These are phyloP conservation scores for Amniataba percoides DNA, from an alignment of 2,797 vertebrate genomes.

Conservation along the genomic window DNA sequence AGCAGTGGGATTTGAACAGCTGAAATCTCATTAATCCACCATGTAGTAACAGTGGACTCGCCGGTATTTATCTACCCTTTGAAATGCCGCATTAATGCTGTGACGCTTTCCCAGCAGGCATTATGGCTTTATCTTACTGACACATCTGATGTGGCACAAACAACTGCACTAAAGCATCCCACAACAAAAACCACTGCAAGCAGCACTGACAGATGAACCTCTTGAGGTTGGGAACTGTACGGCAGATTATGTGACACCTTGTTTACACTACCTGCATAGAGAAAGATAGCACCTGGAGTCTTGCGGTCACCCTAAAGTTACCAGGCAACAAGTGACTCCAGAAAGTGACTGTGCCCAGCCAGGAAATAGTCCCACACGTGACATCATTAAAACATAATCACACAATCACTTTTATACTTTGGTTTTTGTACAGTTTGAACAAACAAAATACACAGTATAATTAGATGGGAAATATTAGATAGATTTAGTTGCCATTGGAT, in stretches of 20 bases:
- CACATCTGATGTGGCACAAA: not conserved
- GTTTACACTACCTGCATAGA: not conserved
- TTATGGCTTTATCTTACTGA: not conserved
- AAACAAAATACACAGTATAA: not conserved
- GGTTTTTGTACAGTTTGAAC: not conserved
- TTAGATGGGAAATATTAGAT: too few species aligned
- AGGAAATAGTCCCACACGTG: not conserved
- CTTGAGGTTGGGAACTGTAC: not conserved
- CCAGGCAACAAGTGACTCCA: not conserved
- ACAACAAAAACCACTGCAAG: not conserved
- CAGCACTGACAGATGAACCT: not conserved
- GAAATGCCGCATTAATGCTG: not conserved
- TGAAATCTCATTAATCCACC: not conserved
- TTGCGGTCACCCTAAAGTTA: not conserved
- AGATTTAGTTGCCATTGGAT: too few species aligned
- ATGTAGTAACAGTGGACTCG: not conserved
- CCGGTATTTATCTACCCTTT: not conserved
- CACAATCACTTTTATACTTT: not conserved
- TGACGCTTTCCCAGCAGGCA: not conserved
- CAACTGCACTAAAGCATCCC: not conserved
- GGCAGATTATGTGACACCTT: not conserved
- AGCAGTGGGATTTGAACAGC: not conserved
- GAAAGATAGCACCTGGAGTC: not conserved
- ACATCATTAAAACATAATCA: too few species aligned
- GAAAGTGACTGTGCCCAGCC: not conserved